These are phyloP conservation scores for Vombatus ursinus DNA, from an alignment of 2,113 vertebrate species.

Conservation along the genomic window DNA sequence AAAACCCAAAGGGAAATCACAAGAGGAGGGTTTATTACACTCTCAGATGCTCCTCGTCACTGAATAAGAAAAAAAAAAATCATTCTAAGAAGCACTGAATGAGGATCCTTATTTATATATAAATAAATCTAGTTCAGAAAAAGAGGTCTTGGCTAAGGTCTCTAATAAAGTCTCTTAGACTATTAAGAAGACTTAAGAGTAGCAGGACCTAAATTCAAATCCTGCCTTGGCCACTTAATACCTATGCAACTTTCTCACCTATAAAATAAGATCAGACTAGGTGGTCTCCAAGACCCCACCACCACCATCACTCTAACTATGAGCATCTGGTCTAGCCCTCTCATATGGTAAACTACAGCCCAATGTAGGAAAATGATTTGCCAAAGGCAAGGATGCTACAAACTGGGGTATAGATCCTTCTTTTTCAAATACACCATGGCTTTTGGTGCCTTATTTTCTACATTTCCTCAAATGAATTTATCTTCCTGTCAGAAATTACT, in stretches of 20 bases:
- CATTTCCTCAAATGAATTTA: not conserved
- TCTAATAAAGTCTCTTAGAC: not conserved
- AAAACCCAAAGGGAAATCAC: not conserved
- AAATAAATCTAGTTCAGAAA: not conserved
- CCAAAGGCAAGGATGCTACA: not conserved
- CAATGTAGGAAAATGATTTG: not conserved
- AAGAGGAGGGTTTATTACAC: not conserved
- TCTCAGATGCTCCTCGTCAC: not conserved
- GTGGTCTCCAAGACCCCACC: not conserved
- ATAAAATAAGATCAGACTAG: not conserved
- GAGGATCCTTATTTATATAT: not conserved
- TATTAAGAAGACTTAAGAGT: no score
- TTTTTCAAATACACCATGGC: not conserved
- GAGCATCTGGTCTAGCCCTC: not conserved
- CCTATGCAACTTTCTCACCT: not conserved
- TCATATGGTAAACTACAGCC: not conserved
- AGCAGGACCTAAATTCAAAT: not conserved
- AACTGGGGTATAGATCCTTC: not conserved
- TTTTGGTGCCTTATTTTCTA: not conserved
- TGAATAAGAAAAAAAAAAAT: not conserved
- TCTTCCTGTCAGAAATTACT: not conserved
- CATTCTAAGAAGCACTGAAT: not conserved
- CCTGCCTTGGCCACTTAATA: not conserved
- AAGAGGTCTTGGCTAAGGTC: not conserved
- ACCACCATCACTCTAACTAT: not conserved